A percentile compares a stretch with the other conserved stretches of the same genome.
Evolutionary conservation across 2,888 invertebrate species (phyloP).

Genomic region (Tortricodes alternella): DNA sequence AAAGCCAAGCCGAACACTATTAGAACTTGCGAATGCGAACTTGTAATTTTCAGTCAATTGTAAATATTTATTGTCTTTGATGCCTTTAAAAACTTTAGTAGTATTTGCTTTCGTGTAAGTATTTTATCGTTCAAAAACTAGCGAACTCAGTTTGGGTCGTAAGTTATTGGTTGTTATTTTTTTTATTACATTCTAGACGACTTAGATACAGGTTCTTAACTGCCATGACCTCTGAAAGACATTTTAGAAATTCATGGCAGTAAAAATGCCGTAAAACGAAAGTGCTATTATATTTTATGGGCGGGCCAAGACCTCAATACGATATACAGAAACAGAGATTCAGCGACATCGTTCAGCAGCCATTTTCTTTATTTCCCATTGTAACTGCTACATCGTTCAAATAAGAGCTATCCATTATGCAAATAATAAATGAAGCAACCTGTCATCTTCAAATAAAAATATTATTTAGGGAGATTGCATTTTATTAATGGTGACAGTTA

Average conservation of each 20-base stretch:
- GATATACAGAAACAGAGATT: slow-evolving; percentile 14
- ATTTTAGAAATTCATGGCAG: slow-evolving; percentile 23
- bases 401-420: slow-evolving; percentile 23
- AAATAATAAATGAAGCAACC: slow-evolving; percentile 29
- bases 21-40: no score
- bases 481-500: no score
- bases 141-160: no score
- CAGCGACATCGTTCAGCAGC: slow-evolving; percentile 18
- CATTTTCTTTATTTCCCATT: slow-evolving; percentile 20
- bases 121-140: no score
- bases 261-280: slow-evolving; percentile 20
- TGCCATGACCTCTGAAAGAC: slow-evolving; percentile 11
- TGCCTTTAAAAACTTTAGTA: no score
- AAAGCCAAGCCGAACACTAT: no score
- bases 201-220: background rate
- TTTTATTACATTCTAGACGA: background rate
- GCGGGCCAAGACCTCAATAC: slow-evolving; percentile 3
- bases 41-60: no score
- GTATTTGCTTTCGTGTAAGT: no score
- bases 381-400: slow-evolving; percentile 24
- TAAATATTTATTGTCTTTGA: no score
- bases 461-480: slow-evolving; percentile 6
- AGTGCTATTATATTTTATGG: slow-evolving; percentile 28
- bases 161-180: background rate
- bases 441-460: slow-evolving; percentile 24